Evolutionary conservation across 1,140 invertebrate species (phyloP).

Genomic region (Lethrus apterus): DNA sequence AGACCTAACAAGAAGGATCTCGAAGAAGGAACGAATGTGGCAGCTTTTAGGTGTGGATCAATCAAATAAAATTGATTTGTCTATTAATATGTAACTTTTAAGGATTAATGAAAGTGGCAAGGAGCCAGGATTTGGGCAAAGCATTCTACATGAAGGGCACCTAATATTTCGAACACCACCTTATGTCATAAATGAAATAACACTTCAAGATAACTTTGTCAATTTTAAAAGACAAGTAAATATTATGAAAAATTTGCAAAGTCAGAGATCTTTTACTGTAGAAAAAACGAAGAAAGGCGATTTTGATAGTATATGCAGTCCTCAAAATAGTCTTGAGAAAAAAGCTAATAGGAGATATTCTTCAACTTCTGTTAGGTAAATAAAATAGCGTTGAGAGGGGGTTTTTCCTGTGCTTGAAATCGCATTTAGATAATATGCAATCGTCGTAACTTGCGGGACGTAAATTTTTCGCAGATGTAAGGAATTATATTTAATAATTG

Average conservation of each 20-base stretch:
- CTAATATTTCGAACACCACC: conserved; percentile 87
- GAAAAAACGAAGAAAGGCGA: conserved; percentile 23
- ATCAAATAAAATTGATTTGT: conserved; percentile 4
- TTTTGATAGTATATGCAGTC: conserved; percentile 22
- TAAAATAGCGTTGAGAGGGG: too few species aligned
- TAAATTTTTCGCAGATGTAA: too few species aligned
- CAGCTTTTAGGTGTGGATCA: conserved; percentile 54
- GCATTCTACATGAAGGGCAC: conserved; percentile 78
- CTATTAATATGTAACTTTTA: conserved; percentile 23
- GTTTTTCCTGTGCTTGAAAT: too few species aligned
- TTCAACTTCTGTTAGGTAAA: conserved; percentile 36
- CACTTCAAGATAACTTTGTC: conserved; percentile 55
- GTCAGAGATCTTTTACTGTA: conserved; percentile 20
- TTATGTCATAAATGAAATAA: conserved; percentile 72
- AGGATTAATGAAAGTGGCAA: conserved; percentile 56
- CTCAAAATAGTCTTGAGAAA: conserved; percentile 26
- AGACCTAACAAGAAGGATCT: conserved; percentile 74
- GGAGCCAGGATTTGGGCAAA: conserved; percentile 86
- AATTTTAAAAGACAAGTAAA: conserved; percentile 16
- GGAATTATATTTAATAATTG: too few species aligned
- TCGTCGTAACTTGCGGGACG: too few species aligned
- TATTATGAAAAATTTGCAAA: conserved; percentile 41
- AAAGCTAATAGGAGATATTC: conserved; percentile 35
- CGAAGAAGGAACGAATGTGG: conserved; percentile 74
- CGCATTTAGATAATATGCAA: too few species aligned